Conservation (phyloP, 1,140 invertebrate species). For the Limonius californicus region DNA sequence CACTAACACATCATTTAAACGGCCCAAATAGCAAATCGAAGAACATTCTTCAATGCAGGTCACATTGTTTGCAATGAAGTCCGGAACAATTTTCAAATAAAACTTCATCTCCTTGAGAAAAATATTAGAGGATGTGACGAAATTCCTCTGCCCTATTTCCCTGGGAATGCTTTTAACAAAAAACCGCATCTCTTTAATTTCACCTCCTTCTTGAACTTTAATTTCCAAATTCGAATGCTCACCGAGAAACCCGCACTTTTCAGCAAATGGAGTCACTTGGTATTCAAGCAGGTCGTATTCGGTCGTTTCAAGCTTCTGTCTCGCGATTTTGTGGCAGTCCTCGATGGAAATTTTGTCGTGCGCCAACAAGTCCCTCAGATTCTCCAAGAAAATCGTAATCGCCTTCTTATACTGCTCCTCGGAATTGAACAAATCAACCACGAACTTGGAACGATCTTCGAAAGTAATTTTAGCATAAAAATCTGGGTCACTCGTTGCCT, state of each 20-base stretch:
- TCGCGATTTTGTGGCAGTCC: slow-evolving; percentile 13
- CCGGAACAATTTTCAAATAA: not conserved
- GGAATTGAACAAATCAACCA: too few species aligned
- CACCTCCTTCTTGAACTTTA: not conserved
- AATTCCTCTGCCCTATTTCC: slow-evolving; percentile 15
- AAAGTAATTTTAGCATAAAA: too few species aligned
- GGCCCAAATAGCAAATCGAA: too few species aligned
- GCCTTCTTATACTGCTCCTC: too few species aligned
- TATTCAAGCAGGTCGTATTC: slow-evolving; percentile 11
- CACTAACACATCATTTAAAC: not conserved
- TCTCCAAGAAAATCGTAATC: too few species aligned
- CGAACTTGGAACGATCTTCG: too few species aligned
- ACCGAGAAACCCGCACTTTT: slow-evolving; percentile 19
- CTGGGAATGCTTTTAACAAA: slow-evolving; percentile 17
- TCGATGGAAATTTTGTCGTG: not conserved
- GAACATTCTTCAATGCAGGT: not conserved
- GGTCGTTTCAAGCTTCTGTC: not conserved
- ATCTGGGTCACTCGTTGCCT: too few species aligned
- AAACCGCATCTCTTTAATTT: slow-evolving; percentile 10
- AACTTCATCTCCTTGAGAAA: slow-evolving; percentile 2
- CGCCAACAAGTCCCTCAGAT: too few species aligned
- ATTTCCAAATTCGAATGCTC: slow-evolving; percentile 22
- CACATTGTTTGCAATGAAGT: too few species aligned
- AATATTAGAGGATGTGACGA: slow-evolving; percentile 1
- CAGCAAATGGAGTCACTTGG: slow-evolving; percentile 15